Percentiles rank a stretch among this genome's conserved stretches.
Evolutionary conservation across 2,888 invertebrate genomes (phyloP).

Genomic region (Leistus spinibarbis): DNA sequence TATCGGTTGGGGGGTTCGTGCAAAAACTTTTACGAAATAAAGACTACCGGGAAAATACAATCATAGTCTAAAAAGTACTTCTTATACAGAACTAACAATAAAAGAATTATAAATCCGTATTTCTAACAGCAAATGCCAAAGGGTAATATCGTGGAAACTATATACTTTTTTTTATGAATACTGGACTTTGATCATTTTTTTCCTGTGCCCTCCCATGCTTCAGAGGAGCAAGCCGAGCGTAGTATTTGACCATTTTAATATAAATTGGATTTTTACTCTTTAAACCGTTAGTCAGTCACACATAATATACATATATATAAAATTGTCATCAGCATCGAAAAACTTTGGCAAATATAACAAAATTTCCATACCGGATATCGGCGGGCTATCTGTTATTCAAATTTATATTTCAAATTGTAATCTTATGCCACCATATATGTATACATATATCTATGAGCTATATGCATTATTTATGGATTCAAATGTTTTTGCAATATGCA

Average conservation of each 20-base stretch:
- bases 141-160: too few relatives aligned
- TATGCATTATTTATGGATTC: neutral
- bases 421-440: neutral
- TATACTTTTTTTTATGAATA: too few relatives aligned
- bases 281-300: too few relatives aligned
- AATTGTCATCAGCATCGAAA: neutral
- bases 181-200: too few relatives aligned
- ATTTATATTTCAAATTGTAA: conserved; percentile 2
- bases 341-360: neutral
- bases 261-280: neutral
- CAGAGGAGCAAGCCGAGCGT: too few relatives aligned
- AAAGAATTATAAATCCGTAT: too few relatives aligned
- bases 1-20: neutral
- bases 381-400: conserved; percentile 20
- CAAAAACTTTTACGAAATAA: neutral
- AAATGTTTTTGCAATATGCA: neutral
- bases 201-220: too few relatives aligned
- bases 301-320: too few relatives aligned
- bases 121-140: too few relatives aligned
- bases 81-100: too few relatives aligned
- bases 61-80: too few relatives aligned
- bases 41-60: too few relatives aligned
- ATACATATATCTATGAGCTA: neutral
- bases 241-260: neutral
- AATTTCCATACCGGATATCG: conserved; percentile 23